phyloP scores from a whole-genome alignment of 2,888 invertebrate genomes.

The Hydrotaea diabolus region DNA sequence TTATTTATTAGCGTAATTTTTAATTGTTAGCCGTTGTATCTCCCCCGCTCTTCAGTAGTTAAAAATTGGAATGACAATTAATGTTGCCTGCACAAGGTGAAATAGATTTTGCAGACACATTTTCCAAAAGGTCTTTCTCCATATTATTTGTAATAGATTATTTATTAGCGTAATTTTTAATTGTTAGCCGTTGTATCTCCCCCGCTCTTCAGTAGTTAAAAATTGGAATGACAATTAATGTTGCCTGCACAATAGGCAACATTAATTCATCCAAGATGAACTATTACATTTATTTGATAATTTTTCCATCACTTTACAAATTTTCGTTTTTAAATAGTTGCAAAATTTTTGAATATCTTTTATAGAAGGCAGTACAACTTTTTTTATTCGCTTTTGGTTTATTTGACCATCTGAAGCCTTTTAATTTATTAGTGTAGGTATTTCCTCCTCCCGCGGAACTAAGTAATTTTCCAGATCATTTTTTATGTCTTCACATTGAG shows the following conservation, averaged over 20 bases:
- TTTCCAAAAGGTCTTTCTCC: constrained; percentile 5
- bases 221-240: constrained; percentile 40
- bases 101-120: neutral
- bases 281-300: neutral
- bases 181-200: constrained; percentile 42
- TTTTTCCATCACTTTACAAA: neutral
- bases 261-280: constrained; percentile 5
- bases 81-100: constrained; percentile 13
- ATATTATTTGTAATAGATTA: constrained; percentile 32
- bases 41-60: constrained; percentile 48
- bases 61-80: constrained; percentile 42
- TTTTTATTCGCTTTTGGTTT: constrained; percentile 38
- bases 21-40: constrained; percentile 37
- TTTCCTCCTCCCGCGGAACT: constrained; percentile 41
- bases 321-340: constrained; percentile 9
- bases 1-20: constrained; percentile 34
- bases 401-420: constrained; percentile 42
- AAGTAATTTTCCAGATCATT: constrained; percentile 36
- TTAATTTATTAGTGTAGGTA: constrained; percentile 39
- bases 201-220: constrained; percentile 49
- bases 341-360: constrained; percentile 35
- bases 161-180: constrained; percentile 29
- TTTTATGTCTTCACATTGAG: constrained; percentile 27
- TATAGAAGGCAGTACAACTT: constrained; percentile 22
- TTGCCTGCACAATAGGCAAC: constrained; percentile 12